These are phyloP conservation scores for Eciton burchellii DNA, from an alignment of 1,140 invertebrate genomes.

Conservation along the genomic window DNA sequence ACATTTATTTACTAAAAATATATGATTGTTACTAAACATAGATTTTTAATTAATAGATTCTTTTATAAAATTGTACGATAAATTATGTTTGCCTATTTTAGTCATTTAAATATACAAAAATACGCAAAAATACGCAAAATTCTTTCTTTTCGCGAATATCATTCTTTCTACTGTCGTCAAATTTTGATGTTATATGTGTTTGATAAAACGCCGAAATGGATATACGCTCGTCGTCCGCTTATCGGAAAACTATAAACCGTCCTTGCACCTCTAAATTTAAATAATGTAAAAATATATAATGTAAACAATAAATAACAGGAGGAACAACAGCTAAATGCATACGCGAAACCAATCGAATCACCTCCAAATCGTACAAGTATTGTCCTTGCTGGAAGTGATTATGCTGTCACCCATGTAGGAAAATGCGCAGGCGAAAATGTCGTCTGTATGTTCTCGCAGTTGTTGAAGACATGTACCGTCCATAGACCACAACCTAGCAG, in stretches of 20 bases:
- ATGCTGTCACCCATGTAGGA: conserved; percentile 92
- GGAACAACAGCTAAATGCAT: conserved; percentile 72
- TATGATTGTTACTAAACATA: no score
- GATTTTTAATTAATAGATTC: no score
- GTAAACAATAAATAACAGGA: conserved; percentile 74
- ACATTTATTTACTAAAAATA: no score
- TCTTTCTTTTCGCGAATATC: background rate
- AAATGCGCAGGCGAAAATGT: conserved; percentile 93
- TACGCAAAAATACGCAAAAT: background rate
- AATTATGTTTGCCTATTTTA: no score
- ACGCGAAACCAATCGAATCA: conserved; percentile 89
- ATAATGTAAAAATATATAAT: conserved; percentile 75
- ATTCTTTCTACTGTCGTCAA: background rate
- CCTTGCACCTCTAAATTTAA: conserved; percentile 6
- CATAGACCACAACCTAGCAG: conserved; percentile 91
- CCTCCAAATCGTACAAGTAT: conserved; percentile 90
- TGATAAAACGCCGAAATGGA: background rate
- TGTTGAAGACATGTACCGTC: conserved; percentile 90
- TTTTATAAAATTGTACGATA: no score
- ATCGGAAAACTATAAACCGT: conserved; percentile 25
- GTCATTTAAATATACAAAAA: no score
- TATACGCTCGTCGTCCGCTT: background rate
- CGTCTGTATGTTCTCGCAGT: conserved; percentile 90
- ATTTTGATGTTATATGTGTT: background rate
- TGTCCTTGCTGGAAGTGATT: conserved; percentile 91